A percentile compares a stretch with the other conserved stretches of the same genome.
Conservation (phyloP, 2,888 invertebrate genomes). For the Agrotis puta region DNA sequence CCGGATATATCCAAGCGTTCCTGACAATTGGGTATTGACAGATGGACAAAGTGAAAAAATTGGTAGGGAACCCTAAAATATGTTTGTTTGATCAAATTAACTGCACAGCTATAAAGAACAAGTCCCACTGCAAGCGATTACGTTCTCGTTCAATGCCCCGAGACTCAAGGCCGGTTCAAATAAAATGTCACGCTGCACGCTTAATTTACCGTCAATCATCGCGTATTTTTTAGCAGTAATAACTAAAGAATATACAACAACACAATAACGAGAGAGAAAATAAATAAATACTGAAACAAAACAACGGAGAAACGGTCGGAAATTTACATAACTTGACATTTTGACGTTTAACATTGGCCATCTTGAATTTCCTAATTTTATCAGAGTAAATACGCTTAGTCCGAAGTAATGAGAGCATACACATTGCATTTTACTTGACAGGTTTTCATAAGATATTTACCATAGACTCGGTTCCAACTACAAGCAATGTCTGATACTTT, state of each 20-base stretch:
- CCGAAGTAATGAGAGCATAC: too few relatives aligned
- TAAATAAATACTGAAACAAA: background rate
- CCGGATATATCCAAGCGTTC: too few relatives aligned
- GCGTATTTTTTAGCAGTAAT: constrained; percentile 2
- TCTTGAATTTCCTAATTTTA: constrained; percentile 25
- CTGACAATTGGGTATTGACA: too few relatives aligned
- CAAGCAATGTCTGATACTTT: too few relatives aligned
- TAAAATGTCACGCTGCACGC: constrained; percentile 17
- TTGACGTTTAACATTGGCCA: constrained; percentile 1
- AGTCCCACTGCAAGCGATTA: constrained; percentile 17
- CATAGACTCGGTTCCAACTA: too few relatives aligned
- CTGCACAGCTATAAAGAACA: background rate
- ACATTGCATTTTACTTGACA: too few relatives aligned
- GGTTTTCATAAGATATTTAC: too few relatives aligned
- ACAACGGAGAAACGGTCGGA: background rate
- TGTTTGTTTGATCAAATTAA: too few relatives aligned
- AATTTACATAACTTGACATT: constrained; percentile 8
- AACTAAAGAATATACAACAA: background rate
- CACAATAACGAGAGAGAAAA: background rate
- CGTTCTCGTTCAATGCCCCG: constrained; percentile 38
- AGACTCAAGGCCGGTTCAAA: constrained; percentile 14
- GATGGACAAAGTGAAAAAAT: background rate
- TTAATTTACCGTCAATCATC: constrained; percentile 13
- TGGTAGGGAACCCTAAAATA: too few relatives aligned
- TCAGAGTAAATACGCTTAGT: too few relatives aligned